Conservation (phyloP, 2,888 invertebrate species). For the Rhogogaster chlorosoma region DNA sequence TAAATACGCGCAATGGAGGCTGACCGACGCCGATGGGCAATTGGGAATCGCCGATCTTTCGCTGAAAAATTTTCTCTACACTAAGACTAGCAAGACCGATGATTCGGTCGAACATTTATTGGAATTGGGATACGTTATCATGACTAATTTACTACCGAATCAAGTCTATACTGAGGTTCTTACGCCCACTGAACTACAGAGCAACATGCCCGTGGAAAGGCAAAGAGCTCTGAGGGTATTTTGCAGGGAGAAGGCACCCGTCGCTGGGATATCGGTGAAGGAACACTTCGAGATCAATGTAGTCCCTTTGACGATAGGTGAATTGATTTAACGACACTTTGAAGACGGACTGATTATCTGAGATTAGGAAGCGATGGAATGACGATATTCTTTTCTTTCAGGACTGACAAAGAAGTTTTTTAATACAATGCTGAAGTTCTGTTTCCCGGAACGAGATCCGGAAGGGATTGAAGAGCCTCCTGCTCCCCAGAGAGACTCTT, state of each 20-base stretch:
- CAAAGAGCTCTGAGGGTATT: constrained; percentile 94
- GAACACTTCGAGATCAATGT: constrained; percentile 99
- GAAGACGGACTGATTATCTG: constrained; percentile 5
- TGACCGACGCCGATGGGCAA: constrained; percentile 99
- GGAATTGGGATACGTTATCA: constrained; percentile 96
- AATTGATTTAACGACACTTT: constrained; percentile 55
- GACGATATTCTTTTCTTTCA: constrained; percentile 69
- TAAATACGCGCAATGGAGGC: constrained; percentile 98
- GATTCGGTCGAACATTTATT: constrained; percentile 98
- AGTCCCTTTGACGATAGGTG: constrained; percentile 94
- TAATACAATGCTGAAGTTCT: constrained; percentile 98
- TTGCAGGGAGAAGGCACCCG: constrained; percentile 97
- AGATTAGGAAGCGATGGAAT: not conserved
- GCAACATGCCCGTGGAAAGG: constrained; percentile 94
- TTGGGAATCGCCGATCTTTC: constrained; percentile 98
- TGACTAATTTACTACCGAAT: constrained; percentile 96
- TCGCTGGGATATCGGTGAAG: constrained; percentile 99
- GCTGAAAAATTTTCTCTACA: constrained; percentile 97
- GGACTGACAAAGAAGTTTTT: constrained; percentile 97
- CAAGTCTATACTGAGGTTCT: constrained; percentile 95
- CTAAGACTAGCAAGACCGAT: constrained; percentile 96
- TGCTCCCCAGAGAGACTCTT: constrained; percentile 86
- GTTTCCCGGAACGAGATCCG: constrained; percentile 96
- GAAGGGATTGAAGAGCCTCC: constrained; percentile 86
- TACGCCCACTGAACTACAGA: constrained; percentile 88